Conservation (phyloP, 2,888 invertebrate species). For the Drosophila melanosoma region DNA sequence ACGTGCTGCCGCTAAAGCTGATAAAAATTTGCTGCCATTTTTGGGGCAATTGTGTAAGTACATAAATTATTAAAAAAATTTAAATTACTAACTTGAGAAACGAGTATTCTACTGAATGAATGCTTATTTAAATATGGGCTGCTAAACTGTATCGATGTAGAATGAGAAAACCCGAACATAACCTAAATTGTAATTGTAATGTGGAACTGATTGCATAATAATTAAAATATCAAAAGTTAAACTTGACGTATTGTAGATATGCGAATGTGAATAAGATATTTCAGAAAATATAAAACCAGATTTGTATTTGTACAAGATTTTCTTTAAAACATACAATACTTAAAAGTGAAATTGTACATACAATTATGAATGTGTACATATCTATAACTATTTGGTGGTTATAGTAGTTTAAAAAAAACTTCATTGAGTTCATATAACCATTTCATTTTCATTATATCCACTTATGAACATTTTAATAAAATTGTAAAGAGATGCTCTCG, state of each 20-base stretch:
- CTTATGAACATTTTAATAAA: background rate
- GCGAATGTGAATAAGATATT: background rate
- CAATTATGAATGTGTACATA: background rate
- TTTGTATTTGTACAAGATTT: background rate
- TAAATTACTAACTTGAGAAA: background rate
- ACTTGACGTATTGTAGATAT: background rate
- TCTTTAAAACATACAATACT: background rate
- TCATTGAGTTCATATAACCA: background rate
- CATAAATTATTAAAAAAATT: background rate
- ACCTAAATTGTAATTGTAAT: slow-evolving; percentile 43
- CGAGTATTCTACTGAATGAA: background rate
- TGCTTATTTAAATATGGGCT: background rate
- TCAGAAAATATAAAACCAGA: background rate
- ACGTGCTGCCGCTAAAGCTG: slow-evolving; percentile 80
- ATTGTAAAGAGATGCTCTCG: background rate
- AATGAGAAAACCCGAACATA: slow-evolving; percentile 45
- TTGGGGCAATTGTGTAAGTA: slow-evolving; percentile 80
- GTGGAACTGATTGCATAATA: slow-evolving; percentile 54
- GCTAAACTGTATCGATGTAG: background rate
- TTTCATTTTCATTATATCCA: background rate
- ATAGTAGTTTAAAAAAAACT: background rate
- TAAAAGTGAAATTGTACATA: background rate
- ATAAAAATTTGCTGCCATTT: slow-evolving; percentile 76
- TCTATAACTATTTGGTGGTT: background rate
- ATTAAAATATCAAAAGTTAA: slow-evolving; percentile 1